Percentiles rank a stretch among this genome's conserved stretches.
These are phyloP conservation scores for Pagetopsis macropterus DNA, from an alignment of 2,797 vertebrate species.

Conservation along the genomic window DNA sequence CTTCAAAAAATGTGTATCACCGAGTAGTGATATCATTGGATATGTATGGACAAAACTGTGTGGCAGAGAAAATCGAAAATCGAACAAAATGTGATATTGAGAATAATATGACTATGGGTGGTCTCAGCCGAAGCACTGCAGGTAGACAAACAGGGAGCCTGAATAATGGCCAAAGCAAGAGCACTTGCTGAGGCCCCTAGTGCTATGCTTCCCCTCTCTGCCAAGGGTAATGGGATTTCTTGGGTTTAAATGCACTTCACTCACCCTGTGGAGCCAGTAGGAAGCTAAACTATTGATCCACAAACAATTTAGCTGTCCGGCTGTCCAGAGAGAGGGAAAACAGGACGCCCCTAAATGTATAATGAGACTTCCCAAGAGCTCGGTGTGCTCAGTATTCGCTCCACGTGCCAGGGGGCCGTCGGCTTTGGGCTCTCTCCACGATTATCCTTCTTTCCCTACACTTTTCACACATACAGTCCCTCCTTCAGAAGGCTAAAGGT, in stretches of 20 bases:
- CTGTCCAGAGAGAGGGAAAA: conserved; percentile 72
- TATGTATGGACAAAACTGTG: conserved; percentile 9
- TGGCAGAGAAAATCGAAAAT: conserved; percentile 10
- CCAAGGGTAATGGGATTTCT: conserved; percentile 82
- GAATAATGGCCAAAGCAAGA: conserved; percentile 65
- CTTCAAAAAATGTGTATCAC: conserved; percentile 2
- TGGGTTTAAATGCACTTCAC: conserved; percentile 79
- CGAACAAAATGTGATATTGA: conserved; percentile 13
- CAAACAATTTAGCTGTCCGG: conserved; percentile 81
- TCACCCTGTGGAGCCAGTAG: conserved; percentile 69
- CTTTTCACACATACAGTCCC: conserved; percentile 40
- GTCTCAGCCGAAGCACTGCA: conserved; percentile 43
- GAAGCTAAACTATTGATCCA: conserved; percentile 84
- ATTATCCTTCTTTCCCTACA: conserved; percentile 48
- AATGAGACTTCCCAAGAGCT: conserved; percentile 74
- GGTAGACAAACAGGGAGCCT: conserved; percentile 69
- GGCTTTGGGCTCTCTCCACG: conserved; percentile 52
- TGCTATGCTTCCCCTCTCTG: conserved; percentile 70
- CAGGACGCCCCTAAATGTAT: conserved; percentile 78
- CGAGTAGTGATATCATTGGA: conserved; percentile 2
- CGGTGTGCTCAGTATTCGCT: conserved; percentile 66
- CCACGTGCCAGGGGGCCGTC: conserved; percentile 60
- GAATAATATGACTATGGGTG: conserved; percentile 19
- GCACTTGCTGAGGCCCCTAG: conserved; percentile 61
- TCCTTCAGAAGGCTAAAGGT: conserved; percentile 42